Conservation (phyloP, 2,888 invertebrate species). For the Clitarchus hookeri region DNA sequence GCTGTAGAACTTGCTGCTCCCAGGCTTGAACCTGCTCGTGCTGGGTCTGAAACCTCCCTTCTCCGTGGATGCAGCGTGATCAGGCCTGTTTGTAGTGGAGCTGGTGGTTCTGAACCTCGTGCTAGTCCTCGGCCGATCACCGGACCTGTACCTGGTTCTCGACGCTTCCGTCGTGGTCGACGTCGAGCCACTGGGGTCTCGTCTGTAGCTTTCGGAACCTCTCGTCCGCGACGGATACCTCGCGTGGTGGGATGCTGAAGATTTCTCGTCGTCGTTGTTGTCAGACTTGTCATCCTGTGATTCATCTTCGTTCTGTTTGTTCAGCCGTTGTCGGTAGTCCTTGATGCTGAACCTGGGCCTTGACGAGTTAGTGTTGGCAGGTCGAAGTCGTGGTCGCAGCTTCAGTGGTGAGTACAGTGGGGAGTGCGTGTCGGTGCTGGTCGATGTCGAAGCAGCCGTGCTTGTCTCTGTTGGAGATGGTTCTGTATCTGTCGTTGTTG, state of each 20-base stretch:
- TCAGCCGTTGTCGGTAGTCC: slow-evolving; percentile 69
- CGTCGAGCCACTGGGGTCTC: slow-evolving; percentile 15
- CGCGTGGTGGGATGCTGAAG: background rate
- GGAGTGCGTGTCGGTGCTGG: background rate
- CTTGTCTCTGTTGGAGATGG: slow-evolving; percentile 23
- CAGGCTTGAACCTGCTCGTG: slow-evolving; percentile 43
- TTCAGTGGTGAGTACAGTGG: background rate
- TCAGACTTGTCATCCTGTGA: background rate
- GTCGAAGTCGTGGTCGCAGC: slow-evolving; percentile 29
- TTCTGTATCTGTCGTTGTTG: background rate
- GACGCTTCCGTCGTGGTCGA: slow-evolving; percentile 31
- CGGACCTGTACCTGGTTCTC: background rate
- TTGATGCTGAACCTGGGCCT: slow-evolving; percentile 77
- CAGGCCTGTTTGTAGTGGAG: slow-evolving; percentile 26
- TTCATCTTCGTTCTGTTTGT: slow-evolving; percentile 24
- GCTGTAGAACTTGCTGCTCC: slow-evolving; percentile 48
- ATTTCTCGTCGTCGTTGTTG: slow-evolving; percentile 16
- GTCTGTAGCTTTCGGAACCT: slow-evolving; percentile 30
- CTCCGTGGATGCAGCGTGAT: slow-evolving; percentile 26
- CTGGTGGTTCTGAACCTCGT: slow-evolving; percentile 17
- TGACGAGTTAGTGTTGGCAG: slow-evolving; percentile 53
- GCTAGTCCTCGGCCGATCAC: slow-evolving; percentile 17
- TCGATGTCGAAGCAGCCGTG: background rate
- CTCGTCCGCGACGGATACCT: slow-evolving; percentile 26
- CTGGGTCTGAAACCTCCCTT: slow-evolving; percentile 38